phyloP scores from a whole-genome alignment of 2,113 vertebrate species.

The Hippocampus comes region DNA sequence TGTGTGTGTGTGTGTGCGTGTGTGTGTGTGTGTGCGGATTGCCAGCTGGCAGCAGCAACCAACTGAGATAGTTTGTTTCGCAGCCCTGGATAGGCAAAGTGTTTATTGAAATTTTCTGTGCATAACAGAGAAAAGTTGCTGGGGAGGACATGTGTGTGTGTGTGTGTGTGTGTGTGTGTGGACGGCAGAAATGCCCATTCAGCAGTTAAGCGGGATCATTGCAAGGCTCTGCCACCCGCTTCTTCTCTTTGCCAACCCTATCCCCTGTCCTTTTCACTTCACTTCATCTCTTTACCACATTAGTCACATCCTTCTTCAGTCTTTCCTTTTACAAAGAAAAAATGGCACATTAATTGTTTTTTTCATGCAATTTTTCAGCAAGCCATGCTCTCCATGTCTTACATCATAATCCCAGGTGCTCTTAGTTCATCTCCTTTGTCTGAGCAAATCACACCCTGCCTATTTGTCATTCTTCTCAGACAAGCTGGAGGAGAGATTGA shows the following conservation, averaged over 20 bases:
- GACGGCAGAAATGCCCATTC: conserved; percentile 48
- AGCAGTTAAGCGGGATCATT: conserved; percentile 61
- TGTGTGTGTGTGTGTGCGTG: conserved; percentile 19
- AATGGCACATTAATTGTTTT: conserved; percentile 11
- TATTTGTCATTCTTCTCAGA: conserved; percentile 62
- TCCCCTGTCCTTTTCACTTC: conserved; percentile 22
- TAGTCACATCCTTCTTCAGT: conserved; percentile 24
- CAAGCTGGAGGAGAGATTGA: conserved; percentile 42
- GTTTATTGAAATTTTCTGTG: conserved; percentile 73
- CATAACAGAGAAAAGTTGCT: conserved; percentile 58
- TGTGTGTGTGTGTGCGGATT: conserved; percentile 28
- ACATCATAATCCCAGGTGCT: conserved; percentile 44
- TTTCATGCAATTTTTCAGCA: conserved; percentile 11
- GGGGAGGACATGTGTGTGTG: conserved; percentile 33
- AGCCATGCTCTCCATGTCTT: conserved; percentile 41
- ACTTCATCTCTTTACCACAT: conserved; percentile 44
- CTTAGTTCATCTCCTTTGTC: conserved; percentile 42
- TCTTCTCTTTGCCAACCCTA: conserved; percentile 8
- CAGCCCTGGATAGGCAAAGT: conserved; percentile 58
- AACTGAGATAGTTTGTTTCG: conserved; percentile 58
- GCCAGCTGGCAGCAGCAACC: conserved; percentile 49
- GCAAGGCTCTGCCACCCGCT: conserved; percentile 29
- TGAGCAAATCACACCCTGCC: conserved; percentile 44
- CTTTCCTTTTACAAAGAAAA: conserved; percentile 1
- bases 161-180: conserved; percentile 28